phyloP scores from a whole-genome alignment of 2,888 invertebrate genomes.

The Drosophila maculinotata region DNA sequence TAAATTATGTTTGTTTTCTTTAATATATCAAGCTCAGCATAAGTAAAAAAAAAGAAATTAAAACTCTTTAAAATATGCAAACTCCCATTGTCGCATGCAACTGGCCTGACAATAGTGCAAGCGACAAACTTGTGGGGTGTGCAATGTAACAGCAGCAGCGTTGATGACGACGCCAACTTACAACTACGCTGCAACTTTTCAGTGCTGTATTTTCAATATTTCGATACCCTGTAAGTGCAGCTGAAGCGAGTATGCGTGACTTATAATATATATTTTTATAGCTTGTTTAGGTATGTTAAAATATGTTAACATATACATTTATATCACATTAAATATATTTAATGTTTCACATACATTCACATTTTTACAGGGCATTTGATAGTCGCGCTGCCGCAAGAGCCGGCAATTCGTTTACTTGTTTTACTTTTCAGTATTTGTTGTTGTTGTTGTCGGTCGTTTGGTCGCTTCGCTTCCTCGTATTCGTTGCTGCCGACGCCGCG shows the following conservation, averaged over 20 bases:
- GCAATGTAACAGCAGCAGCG: slow-evolving; percentile 22
- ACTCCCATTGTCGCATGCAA: not conserved
- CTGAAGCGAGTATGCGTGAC: not conserved
- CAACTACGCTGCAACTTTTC: slow-evolving; percentile 52
- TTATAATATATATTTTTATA: not conserved
- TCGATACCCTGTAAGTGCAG: slow-evolving; percentile 22
- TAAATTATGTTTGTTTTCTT: no score
- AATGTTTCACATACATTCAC: not conserved
- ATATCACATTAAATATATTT: no score
- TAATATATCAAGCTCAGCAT: no score
- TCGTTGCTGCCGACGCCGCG: slow-evolving; percentile 45
- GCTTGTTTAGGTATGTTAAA: no score
- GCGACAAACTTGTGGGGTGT: slow-evolving; percentile 62
- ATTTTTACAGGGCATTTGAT: slow-evolving; percentile 35
- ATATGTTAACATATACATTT: no score
- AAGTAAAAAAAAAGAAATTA: not conserved
- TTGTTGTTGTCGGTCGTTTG: slow-evolving; percentile 39
- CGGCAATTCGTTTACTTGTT: slow-evolving; percentile 41
- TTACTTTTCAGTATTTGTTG: slow-evolving; percentile 67
- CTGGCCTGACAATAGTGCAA: slow-evolving; percentile 15
- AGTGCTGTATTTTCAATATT: slow-evolving; percentile 55
- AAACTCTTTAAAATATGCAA: not conserved
- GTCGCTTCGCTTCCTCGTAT: slow-evolving; percentile 59
- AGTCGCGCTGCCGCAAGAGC: slow-evolving; percentile 10
- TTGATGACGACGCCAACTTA: slow-evolving; percentile 43